Conservation (phyloP, 2,888 invertebrate species). For the Megastigmus dorsalis region DNA sequence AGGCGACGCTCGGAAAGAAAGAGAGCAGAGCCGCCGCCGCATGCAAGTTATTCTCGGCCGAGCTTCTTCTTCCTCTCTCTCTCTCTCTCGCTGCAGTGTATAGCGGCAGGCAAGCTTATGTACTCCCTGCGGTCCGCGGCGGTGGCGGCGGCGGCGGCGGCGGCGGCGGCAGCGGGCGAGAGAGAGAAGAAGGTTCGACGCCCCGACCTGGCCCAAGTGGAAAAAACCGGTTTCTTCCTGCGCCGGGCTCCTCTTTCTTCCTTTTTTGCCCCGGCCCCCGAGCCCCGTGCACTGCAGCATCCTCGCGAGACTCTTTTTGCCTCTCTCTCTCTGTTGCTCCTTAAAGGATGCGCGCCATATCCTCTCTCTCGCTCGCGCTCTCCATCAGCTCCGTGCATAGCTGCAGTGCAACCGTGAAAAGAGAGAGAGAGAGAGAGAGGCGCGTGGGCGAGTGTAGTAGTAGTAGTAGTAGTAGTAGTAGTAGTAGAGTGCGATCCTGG, state of each 20-base stretch:
- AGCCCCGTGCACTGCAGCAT: constrained; percentile 58
- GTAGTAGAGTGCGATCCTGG: constrained; percentile 68
- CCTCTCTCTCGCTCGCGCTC: constrained; percentile 43
- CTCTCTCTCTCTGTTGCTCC: constrained; percentile 51
- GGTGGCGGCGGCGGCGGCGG: no score
- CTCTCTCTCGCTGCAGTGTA: neutral
- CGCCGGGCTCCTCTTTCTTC: constrained; percentile 60
- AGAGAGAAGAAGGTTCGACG: constrained; percentile 70
- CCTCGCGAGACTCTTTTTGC: constrained; percentile 64
- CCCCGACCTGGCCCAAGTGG: constrained; percentile 75
- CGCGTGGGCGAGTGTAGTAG: constrained; percentile 67
- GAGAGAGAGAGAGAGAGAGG: constrained; percentile 37
- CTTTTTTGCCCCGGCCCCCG: constrained; percentile 64
- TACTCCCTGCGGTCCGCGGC: no score
- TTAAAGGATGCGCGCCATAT: constrained; percentile 14
- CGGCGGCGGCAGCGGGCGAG: constrained; percentile 1
- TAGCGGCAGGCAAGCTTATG: no score
- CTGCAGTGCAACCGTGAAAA: constrained; percentile 34
- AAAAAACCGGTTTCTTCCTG: constrained; percentile 75
- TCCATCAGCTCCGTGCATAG: constrained; percentile 48
- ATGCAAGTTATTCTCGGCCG: constrained; percentile 74
- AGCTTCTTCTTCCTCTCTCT: constrained; percentile 56
- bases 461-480: no score
- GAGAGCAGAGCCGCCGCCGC: constrained; percentile 56
- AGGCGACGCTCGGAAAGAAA: constrained; percentile 35